These are phyloP conservation scores for Streptopelia turtur DNA, from an alignment of 2,797 vertebrate species.

Conservation along the genomic window DNA sequence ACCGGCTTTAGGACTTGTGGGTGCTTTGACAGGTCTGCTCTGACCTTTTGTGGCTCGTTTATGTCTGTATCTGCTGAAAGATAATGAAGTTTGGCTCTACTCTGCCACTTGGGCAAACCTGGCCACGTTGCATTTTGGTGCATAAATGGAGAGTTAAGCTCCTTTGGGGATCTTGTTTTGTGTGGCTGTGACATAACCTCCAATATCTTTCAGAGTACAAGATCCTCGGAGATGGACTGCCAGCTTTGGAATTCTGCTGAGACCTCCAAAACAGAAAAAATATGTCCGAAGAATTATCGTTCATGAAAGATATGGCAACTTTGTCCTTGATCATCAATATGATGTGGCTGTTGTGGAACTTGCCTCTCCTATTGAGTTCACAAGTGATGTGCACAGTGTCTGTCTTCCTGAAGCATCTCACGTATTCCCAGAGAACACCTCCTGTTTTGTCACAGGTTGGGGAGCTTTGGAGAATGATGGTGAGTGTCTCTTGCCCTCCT, in stretches of 20 bases:
- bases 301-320: constrained; percentile 67
- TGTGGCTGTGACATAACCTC: not conserved
- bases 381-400: constrained; percentile 67
- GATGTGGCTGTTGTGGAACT: constrained; percentile 79
- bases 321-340: constrained; percentile 27
- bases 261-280: constrained; percentile 60
- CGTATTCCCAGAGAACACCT: constrained; percentile 57
- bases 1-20: not conserved
- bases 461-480: constrained; percentile 75
- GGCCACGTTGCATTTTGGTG: not conserved
- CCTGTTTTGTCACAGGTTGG: constrained; percentile 80
- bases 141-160: not conserved
- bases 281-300: constrained; percentile 67
- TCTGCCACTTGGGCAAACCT: not conserved
- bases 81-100: not conserved
- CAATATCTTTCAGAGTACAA: constrained; percentile 47
- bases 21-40: not conserved
- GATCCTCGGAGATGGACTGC: constrained; percentile 73
- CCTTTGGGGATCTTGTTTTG: not conserved
- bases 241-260: constrained; percentile 78
- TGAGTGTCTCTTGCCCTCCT: constrained; percentile 44
- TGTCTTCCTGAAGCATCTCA: constrained; percentile 76
- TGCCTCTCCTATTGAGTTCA: constrained; percentile 69
- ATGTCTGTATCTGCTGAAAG: not conserved
- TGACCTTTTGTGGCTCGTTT: not conserved